Evolutionary conservation across 2,113 vertebrate genomes (phyloP).

Genomic region (Vulpes vulpes): DNA sequence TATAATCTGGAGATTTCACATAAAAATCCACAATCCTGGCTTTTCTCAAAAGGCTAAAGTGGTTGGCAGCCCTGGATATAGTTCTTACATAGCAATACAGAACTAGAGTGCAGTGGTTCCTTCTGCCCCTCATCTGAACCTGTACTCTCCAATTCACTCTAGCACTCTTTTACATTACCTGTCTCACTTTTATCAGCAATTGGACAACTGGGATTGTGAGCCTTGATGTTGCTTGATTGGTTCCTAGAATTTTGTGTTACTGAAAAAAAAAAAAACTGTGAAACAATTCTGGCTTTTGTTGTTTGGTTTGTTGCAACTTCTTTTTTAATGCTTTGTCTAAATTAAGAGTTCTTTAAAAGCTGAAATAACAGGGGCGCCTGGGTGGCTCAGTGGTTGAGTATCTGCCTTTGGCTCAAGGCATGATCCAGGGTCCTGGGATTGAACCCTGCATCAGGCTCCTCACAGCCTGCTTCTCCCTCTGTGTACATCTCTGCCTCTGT

Average conservation of each 20-base stretch:
- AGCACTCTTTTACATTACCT: background rate
- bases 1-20: constrained; percentile 12
- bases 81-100: background rate
- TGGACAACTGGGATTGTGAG: background rate
- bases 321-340: background rate
- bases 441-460: no score
- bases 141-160: background rate
- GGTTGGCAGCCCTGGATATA: background rate
- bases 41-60: background rate
- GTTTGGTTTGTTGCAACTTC: background rate
- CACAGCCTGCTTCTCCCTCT: no score
- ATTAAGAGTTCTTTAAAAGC: constrained; percentile 1
- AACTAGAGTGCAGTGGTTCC: background rate
- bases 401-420: no score
- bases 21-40: background rate
- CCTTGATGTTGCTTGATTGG: background rate
- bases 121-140: background rate
- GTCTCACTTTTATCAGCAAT: background rate
- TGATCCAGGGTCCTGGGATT: no score
- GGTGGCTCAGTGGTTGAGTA: no score
- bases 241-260: background rate
- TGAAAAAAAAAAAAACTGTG: background rate
- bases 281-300: background rate
- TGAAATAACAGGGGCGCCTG: background rate
- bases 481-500: no score